Percentiles rank a stretch among this genome's conserved stretches.
Evolutionary conservation across 1,140 invertebrate genomes (phyloP).

Genomic region (Bombyx mandarina): DNA sequence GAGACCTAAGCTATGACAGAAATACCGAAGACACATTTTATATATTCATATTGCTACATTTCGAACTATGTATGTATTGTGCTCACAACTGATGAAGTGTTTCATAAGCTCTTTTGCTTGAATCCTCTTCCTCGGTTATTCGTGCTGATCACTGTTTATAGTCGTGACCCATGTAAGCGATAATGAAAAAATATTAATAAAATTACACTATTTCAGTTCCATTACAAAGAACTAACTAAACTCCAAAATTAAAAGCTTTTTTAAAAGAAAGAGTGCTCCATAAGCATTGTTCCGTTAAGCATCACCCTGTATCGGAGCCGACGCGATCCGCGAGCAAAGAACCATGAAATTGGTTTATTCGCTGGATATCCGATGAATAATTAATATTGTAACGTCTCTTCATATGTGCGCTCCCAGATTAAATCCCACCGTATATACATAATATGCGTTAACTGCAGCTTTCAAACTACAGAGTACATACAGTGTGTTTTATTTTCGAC

Average conservation of each 20-base stretch:
- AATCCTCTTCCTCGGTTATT: too few relatives aligned
- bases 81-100: too few relatives aligned
- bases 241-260: not conserved
- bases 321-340: slow-evolving; percentile 57
- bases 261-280: not conserved
- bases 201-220: not conserved
- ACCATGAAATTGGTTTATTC: slow-evolving; percentile 68
- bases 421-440: slow-evolving; percentile 42
- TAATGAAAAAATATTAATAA: too few relatives aligned
- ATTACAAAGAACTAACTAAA: not conserved
- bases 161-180: too few relatives aligned
- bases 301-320: slow-evolving; percentile 5
- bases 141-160: too few relatives aligned
- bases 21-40: too few relatives aligned
- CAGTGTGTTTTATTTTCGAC: too few relatives aligned
- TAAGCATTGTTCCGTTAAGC: slow-evolving; percentile 3
- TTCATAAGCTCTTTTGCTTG: too few relatives aligned
- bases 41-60: too few relatives aligned
- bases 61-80: too few relatives aligned
- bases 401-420: slow-evolving; percentile 30
- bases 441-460: not conserved
- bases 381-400: slow-evolving; percentile 58
- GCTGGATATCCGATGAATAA: slow-evolving; percentile 63
- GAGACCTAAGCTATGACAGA: too few relatives aligned
- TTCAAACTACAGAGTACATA: too few relatives aligned